These are phyloP conservation scores for Arothron firmamentum DNA, from an alignment of 2,113 vertebrate genomes.

Conservation along the genomic window DNA sequence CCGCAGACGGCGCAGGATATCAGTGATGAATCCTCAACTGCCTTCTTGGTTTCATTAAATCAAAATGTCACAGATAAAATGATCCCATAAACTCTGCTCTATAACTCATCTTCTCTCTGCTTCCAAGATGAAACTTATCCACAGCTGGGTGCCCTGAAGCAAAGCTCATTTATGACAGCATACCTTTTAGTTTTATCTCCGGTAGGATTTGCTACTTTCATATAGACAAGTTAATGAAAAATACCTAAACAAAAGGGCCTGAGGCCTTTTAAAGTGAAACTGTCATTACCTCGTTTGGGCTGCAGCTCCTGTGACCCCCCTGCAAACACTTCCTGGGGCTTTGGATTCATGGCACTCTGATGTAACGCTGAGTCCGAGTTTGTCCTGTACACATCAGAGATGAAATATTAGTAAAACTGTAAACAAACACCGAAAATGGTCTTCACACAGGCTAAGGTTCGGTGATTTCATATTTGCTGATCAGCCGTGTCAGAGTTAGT, in stretches of 20 bases:
- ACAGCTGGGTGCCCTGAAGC: not conserved
- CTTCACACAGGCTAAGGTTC: not conserved
- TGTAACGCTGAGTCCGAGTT: conserved; percentile 98
- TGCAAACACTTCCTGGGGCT: conserved; percentile 84
- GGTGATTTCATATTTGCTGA: not conserved
- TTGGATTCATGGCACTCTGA: conserved; percentile 92
- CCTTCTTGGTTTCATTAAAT: conserved; percentile 34
- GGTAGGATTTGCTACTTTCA: conserved; percentile 8
- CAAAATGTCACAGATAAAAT: conserved; percentile 42
- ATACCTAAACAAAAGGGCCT: conserved; percentile 3
- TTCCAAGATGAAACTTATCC: conserved; percentile 24
- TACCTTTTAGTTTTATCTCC: too few species aligned
- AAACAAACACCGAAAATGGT: conserved; percentile 1
- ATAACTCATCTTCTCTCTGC: conserved; percentile 23
- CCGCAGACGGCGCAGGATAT: conserved; percentile 38
- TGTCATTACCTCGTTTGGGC: conserved; percentile 86
- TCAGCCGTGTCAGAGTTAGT: not conserved
- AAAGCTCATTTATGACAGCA: too few species aligned
- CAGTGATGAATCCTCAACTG: too few species aligned
- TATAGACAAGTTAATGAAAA: conserved; percentile 48
- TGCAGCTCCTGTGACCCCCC: conserved; percentile 90
- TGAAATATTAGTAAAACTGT: conserved; percentile 31
- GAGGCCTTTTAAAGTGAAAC: conserved; percentile 9
- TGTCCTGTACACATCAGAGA: conserved; percentile 77
- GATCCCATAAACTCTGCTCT: conserved; percentile 36